Base-by-base conservation (phyloP, 2,797 vertebrate genomes). In the Tragelaphus eurycerus region DNA sequence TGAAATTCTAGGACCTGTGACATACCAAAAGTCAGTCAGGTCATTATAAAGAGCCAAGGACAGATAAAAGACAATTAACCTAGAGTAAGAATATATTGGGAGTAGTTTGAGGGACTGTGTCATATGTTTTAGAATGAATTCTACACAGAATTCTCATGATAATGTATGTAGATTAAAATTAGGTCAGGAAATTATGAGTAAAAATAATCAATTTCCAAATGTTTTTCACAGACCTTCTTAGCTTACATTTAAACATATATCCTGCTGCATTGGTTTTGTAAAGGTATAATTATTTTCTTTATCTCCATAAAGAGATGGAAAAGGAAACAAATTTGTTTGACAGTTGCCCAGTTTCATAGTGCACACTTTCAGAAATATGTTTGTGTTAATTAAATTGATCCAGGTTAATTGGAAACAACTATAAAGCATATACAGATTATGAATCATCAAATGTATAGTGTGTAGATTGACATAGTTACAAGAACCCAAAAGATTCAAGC, bases 121-220 rank as follows among this genome's bases (percentile, higher is more conserved):
- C n/a, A 50, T 87, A 15, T 59, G 3, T 52, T 95, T 83, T 86
- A 12, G 8, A 86, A 8, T 91, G 17, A 90, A 86, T 92, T 95
- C 38, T 76, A 59, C 9, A 27, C 13, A 54, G 15, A 54, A 3
- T 55, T 95, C 29, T 97, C 50, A 64, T 15, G 17, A 81, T 74
- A 81, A 88, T 4, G 17, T 46, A 25, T 54, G 9, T 31, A 88
- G 43, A 83, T 89, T 76, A 86, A 93, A 93, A 88, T 83, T 71
- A 79, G 16, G 14, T 92, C 25, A 71, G 21, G 55, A 96, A 96
- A 82, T 6, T 31, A 64, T 50, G 29, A 89, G 27, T 60, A 88
- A 95, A 96, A 90, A 38, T 50, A 57, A 7, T 27, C 21, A 76
- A 52, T 81, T 90, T 96, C 94, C 16, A 87, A 93, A 74, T 52